A percentile compares a stretch with the other conserved stretches of the same genome.
These are phyloP conservation scores for Danionella cerebrum DNA, from an alignment of 2,113 vertebrate species.

Conservation along the genomic window DNA sequence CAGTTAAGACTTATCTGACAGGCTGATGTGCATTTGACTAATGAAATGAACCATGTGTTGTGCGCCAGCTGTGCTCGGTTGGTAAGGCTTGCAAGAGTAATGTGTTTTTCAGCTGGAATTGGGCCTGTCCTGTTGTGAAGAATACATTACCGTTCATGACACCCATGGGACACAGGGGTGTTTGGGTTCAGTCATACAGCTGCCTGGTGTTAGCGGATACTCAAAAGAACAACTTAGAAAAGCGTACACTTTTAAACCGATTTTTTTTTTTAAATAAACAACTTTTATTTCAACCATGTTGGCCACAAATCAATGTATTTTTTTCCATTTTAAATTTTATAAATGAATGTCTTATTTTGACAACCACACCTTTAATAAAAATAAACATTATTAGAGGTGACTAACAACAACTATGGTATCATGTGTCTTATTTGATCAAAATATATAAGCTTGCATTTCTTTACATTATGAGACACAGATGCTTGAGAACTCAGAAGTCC, in stretches of 20 bases:
- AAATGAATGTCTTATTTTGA: conserved; percentile 83
- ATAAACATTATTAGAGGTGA: conserved; percentile 90
- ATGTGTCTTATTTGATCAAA: conserved; percentile 75
- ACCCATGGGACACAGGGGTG: not conserved
- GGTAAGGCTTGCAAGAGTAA: not conserved
- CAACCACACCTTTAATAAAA: conserved; percentile 86
- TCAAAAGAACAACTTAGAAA: not conserved
- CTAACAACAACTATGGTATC: conserved; percentile 78
- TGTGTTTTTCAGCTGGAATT: conserved; percentile 4
- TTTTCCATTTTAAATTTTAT: conserved; percentile 55
- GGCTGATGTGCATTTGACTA: conserved; percentile 18
- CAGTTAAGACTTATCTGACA: not conserved
- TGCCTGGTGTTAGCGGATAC: not conserved
- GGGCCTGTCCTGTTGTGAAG: conserved; percentile 20
- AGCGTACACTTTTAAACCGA: conserved; percentile 12
- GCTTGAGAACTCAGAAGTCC: conserved; percentile 66
- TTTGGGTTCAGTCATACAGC: not conserved
- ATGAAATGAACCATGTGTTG: conserved; percentile 15
- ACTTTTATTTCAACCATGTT: conserved; percentile 80
- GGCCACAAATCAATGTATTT: conserved; percentile 77
- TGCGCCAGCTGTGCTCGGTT: conserved; percentile 5
- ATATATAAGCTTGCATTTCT: conserved; percentile 51
- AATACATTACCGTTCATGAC: conserved; percentile 12
- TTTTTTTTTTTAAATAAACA: conserved; percentile 85
- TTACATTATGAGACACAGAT: conserved; percentile 47